Evolutionary conservation across 2,888 invertebrate genomes (phyloP).

Genomic region (Acleris holmiana): DNA sequence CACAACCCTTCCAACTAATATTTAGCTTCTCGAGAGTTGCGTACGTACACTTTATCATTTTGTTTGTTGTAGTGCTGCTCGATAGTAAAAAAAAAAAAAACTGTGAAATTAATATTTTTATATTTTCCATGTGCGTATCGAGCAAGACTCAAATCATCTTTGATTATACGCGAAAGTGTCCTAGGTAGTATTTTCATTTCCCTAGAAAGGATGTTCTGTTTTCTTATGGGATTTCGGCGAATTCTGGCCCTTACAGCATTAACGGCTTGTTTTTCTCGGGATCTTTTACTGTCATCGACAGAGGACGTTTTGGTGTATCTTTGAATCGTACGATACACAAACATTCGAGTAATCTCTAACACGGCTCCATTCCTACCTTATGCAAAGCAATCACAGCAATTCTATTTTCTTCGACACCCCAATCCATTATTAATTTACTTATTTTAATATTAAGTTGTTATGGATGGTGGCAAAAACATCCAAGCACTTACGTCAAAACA

Average conservation of each 20-base stretch:
- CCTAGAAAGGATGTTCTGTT: background rate
- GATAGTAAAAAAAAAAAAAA: background rate
- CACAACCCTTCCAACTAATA: too few relatives aligned
- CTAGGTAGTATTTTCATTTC: conserved; percentile 35
- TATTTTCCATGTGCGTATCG: conserved; percentile 9
- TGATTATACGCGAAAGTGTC: conserved; percentile 36
- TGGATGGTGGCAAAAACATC: too few relatives aligned
- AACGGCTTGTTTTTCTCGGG: too few relatives aligned
- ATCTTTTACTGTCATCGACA: background rate
- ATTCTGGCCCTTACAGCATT: too few relatives aligned
- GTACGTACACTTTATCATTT: conserved; percentile 12
- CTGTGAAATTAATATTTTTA: conserved; percentile 13
- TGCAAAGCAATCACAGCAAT: conserved; percentile 28
- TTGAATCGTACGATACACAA: conserved; percentile 33
- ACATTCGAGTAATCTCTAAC: conserved; percentile 33
- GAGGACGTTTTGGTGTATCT: conserved; percentile 14
- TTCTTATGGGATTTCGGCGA: too few relatives aligned
- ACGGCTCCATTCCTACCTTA: conserved; percentile 16
- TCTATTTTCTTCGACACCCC: conserved; percentile 20
- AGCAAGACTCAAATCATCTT: conserved; percentile 36
- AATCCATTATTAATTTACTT: too few relatives aligned
- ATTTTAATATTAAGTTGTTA: too few relatives aligned
- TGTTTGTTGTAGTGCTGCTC: conserved; percentile 21
- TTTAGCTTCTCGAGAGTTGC: conserved; percentile 10
- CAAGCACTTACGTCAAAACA: too few relatives aligned